Percentiles rank a stretch among this genome's conserved stretches.
Conservation (phyloP, 2,113 vertebrate species). For the Callithrix jacchus region DNA sequence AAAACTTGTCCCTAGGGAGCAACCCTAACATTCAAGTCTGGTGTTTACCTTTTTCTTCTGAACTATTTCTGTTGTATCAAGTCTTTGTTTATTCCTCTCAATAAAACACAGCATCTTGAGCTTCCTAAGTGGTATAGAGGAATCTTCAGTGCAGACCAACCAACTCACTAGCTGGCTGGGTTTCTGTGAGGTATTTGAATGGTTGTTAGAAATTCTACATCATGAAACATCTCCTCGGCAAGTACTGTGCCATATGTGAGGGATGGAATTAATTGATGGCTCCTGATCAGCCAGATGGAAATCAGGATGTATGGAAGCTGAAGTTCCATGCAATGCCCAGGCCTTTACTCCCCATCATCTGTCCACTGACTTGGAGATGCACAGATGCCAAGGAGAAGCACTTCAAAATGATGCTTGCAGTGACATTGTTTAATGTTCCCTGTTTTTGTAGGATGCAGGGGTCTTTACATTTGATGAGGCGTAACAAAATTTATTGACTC, state of each 20-base stretch:
- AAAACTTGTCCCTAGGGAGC: not conserved
- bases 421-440: fast-evolving
- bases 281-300: not conserved
- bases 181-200: not conserved
- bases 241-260: not conserved
- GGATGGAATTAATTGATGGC: not conserved
- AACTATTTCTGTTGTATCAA: not conserved
- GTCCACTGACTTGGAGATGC: too few species aligned
- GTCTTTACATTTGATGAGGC: fast-evolving
- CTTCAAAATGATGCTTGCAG: fast-evolving
- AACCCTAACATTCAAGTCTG: not conserved
- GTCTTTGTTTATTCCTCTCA: not conserved
- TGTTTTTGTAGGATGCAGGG: not conserved
- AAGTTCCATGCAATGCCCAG: not conserved
- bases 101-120: not conserved
- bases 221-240: not conserved
- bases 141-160: too few species aligned
- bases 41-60: not conserved
- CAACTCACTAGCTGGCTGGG: too few species aligned
- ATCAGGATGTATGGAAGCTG: not conserved
- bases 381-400: not conserved
- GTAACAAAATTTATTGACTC: not conserved
- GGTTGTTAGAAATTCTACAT: not conserved
- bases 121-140: not conserved
- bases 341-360: not conserved